phyloP scores from a whole-genome alignment of 2,888 invertebrate genomes.

The Cephus sareptanus region DNA sequence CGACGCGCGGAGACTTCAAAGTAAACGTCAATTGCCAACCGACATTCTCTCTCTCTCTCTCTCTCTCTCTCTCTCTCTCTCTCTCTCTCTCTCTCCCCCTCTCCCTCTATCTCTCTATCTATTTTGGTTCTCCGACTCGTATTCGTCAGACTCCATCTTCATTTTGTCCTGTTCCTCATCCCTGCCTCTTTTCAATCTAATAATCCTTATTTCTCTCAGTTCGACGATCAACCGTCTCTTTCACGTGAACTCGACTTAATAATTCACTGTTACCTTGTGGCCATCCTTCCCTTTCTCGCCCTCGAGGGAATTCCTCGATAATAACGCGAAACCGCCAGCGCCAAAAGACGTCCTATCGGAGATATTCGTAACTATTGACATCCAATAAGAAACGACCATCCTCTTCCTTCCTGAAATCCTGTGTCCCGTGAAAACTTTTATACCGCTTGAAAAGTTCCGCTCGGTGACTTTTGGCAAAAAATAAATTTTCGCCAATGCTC shows the following conservation, averaged over 20 bases:
- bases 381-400: not conserved
- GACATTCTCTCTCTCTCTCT: slow-evolving; percentile 29
- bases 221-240: not conserved
- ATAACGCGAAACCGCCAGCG: not conserved
- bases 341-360: not conserved
- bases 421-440: not conserved
- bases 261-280: slow-evolving; percentile 36
- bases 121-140: slow-evolving; percentile 23
- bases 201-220: slow-evolving; percentile 7
- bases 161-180: slow-evolving; percentile 22
- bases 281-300: not conserved
- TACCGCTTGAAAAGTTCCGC: not conserved
- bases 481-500: not conserved
- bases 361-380: not conserved
- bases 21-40: slow-evolving; percentile 39
- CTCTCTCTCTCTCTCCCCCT: slow-evolving; percentile 20
- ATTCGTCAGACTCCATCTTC: slow-evolving; percentile 15
- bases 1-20: slow-evolving; percentile 32
- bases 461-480: not conserved
- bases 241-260: slow-evolving; percentile 43
- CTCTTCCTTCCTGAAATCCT: not conserved
- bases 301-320: not conserved
- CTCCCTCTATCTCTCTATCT: not conserved
- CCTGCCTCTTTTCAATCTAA: slow-evolving; percentile 15
- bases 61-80: slow-evolving; percentile 24